These are phyloP conservation scores for Drosophila jambulina DNA, from an alignment of 1,140 invertebrate species.

Conservation along the genomic window DNA sequence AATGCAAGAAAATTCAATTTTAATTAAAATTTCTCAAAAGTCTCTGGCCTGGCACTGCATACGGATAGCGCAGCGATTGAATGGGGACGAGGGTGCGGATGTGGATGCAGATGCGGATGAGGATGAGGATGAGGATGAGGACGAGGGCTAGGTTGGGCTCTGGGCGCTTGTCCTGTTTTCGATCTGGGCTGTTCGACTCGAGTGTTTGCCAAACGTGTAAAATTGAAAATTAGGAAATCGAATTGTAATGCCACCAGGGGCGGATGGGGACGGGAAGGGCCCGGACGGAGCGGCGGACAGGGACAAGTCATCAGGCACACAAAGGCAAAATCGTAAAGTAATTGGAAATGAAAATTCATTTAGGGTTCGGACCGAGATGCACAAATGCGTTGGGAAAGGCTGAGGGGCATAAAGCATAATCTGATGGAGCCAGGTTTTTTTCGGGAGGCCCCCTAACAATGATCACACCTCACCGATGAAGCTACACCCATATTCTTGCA, in stretches of 20 bases:
- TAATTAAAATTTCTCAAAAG: constrained; percentile 82
- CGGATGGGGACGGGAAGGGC: not conserved
- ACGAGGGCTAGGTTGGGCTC: constrained; percentile 15
- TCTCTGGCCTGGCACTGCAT: constrained; percentile 63
- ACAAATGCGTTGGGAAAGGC: constrained; percentile 26
- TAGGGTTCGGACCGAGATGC: constrained; percentile 49
- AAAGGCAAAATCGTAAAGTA: constrained; percentile 80
- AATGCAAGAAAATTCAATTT: constrained; percentile 83
- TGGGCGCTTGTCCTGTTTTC: constrained; percentile 37
- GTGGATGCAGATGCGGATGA: constrained; percentile 26
- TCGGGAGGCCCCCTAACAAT: not conserved
- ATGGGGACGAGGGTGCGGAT: constrained; percentile 5
- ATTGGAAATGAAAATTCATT: constrained; percentile 83
- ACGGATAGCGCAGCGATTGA: constrained; percentile 46
- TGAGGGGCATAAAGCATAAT: constrained; percentile 33
- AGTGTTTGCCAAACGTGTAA: constrained; percentile 83
- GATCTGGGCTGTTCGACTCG: constrained; percentile 43
- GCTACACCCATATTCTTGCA: not conserved
- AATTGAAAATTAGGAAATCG: constrained; percentile 83
- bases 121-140: constrained; percentile 15
- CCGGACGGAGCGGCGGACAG: not conserved
- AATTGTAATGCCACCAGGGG: constrained; percentile 62
- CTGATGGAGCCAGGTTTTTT: constrained; percentile 21
- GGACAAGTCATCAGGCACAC: constrained; percentile 48
- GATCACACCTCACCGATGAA: not conserved